Percentiles rank a stretch among this genome's conserved stretches.
Conservation (phyloP, 1,140 invertebrate species). For the Prorops nasuta region DNA sequence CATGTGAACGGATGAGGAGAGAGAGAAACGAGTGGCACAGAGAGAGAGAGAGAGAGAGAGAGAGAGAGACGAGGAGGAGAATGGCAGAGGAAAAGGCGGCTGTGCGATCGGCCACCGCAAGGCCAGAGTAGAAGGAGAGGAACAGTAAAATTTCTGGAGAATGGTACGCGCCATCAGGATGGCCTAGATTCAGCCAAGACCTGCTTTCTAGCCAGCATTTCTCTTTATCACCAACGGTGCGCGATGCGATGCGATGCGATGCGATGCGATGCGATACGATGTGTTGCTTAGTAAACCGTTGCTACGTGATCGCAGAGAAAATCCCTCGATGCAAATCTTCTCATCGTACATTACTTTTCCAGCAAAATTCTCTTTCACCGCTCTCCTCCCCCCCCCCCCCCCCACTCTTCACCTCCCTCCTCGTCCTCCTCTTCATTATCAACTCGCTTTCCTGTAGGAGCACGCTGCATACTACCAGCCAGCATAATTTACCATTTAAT, state of each 20-base stretch:
- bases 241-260: slow-evolving; percentile 16
- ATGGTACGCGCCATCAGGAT: slow-evolving; percentile 48
- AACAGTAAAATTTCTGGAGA: slow-evolving; percentile 55
- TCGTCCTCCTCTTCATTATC: too few species aligned
- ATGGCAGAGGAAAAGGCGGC: slow-evolving; percentile 4
- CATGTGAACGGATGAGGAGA: slow-evolving; percentile 3
- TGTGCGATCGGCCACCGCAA: slow-evolving; percentile 19
- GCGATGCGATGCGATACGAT: too few species aligned
- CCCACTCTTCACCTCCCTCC: too few species aligned
- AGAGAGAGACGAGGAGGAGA: slow-evolving; percentile 4
- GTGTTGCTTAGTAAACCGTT: slow-evolving; percentile 36
- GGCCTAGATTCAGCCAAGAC: slow-evolving; percentile 55
- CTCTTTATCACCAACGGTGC: slow-evolving; percentile 49
- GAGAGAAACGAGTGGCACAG: not conserved
- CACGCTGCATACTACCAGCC: too few species aligned
- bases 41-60: not conserved
- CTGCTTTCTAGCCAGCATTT: slow-evolving; percentile 59
- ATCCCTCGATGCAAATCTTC: too few species aligned
- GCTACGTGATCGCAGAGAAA: slow-evolving; percentile 40
- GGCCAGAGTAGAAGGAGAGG: slow-evolving; percentile 38
- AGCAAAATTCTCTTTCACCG: too few species aligned
- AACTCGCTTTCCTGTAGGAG: too few species aligned
- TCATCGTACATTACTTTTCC: too few species aligned
- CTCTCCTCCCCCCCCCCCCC: too few species aligned
- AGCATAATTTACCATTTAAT: too few species aligned